These are phyloP conservation scores for Lasioglossum calceatum DNA, from an alignment of 2,888 invertebrate species.

Conservation along the genomic window DNA sequence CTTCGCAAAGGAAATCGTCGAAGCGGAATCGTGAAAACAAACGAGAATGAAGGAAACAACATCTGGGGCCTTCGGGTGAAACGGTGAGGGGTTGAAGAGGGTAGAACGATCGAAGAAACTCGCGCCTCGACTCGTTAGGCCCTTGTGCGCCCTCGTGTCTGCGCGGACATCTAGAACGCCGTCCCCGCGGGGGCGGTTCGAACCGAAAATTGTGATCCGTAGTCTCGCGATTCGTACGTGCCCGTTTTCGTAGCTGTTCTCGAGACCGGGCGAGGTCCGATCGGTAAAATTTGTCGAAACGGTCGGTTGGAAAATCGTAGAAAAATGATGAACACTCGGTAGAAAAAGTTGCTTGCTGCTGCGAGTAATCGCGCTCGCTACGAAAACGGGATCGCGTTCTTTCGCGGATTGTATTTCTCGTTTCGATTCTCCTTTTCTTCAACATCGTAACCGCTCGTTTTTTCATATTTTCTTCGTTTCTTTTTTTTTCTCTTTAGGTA, in stretches of 20 bases:
- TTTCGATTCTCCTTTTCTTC: background rate
- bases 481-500: conserved; percentile 48
- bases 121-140: conserved; percentile 66
- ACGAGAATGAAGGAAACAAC: conserved; percentile 3
- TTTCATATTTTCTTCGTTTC: conserved; percentile 5
- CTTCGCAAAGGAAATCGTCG: background rate
- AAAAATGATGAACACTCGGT: conserved; percentile 54
- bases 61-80: background rate
- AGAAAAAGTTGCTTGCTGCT: conserved; percentile 41
- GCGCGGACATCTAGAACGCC: conserved; percentile 63
- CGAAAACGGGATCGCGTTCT: conserved; percentile 26
- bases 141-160: conserved; percentile 65
- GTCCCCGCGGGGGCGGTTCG: conserved; percentile 25
- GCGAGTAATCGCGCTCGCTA: conserved; percentile 25
- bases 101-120: conserved; percentile 22
- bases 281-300: conserved; percentile 39
- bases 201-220: conserved; percentile 38
- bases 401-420: background rate
- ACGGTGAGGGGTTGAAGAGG: background rate
- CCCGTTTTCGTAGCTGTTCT: conserved; percentile 46
- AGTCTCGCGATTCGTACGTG: background rate
- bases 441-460: conserved; percentile 31
- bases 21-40: background rate
- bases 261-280: background rate
- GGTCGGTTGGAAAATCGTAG: conserved; percentile 55